Conservation (phyloP, 2,888 invertebrate species). For the Himalopsyche tibetana region DNA sequence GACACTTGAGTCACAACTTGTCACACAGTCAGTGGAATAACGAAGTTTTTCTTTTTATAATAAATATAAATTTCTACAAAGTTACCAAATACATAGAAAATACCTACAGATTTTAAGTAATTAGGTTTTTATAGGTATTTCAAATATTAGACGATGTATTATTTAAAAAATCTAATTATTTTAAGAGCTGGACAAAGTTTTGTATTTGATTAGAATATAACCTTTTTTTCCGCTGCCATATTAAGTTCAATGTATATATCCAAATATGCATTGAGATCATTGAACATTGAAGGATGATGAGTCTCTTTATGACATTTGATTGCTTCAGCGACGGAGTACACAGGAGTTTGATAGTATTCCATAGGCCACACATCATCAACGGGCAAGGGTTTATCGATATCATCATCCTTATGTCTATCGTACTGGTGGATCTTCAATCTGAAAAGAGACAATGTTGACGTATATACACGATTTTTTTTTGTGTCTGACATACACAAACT, state of each 20-base stretch:
- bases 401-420: constrained; percentile 35
- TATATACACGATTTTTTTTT: too few relatives aligned
- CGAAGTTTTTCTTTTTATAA: too few relatives aligned
- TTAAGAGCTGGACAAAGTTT: too few relatives aligned
- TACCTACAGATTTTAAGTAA: too few relatives aligned
- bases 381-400: constrained; percentile 1
- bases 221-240: constrained; percentile 85
- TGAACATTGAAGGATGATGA: constrained; percentile 89
- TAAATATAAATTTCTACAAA: too few relatives aligned
- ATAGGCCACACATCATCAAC: constrained; percentile 75
- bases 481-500: too few relatives aligned
- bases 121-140: background rate
- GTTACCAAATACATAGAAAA: too few relatives aligned
- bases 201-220: constrained; percentile 66
- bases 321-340: constrained; percentile 81
- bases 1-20: too few relatives aligned
- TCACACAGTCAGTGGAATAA: too few relatives aligned
- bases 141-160: too few relatives aligned
- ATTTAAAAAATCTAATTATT: too few relatives aligned
- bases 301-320: constrained; percentile 86
- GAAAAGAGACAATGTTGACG: background rate
- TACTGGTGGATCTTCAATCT: constrained; percentile 31
- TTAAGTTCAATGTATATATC: constrained; percentile 86
- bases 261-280: constrained; percentile 84
- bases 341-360: constrained; percentile 79